phyloP scores from a whole-genome alignment of 2,797 vertebrate genomes.

The Toxotes lorentzi region DNA sequence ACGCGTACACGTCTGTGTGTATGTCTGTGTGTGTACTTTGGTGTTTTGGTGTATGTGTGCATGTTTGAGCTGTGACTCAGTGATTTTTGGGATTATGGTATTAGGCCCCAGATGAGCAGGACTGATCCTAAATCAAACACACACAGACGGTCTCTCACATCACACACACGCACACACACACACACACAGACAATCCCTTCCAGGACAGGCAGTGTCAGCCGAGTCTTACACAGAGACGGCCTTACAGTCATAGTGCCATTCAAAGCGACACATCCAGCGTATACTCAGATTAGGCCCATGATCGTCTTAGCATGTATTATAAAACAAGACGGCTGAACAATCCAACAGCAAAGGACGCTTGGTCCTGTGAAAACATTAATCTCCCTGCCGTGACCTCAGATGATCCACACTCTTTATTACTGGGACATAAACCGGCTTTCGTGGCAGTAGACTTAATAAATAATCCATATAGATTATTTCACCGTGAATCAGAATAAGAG shows the following conservation, averaged over 20 bases:
- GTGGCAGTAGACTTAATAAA: conserved; percentile 54
- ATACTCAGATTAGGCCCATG: conserved; percentile 77
- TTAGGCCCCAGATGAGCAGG: conserved; percentile 84
- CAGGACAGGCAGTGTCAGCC: conserved; percentile 79
- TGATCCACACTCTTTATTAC: conserved; percentile 72
- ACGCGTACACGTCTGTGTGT: conserved; percentile 46
- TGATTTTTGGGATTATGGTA: conserved; percentile 85
- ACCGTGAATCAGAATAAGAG: conserved; percentile 37
- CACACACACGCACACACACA: conserved; percentile 45
- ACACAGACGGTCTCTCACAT: conserved; percentile 73
- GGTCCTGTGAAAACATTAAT: conserved; percentile 71
- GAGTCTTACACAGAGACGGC: conserved; percentile 75
- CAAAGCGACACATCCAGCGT: conserved; percentile 76
- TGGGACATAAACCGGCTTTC: conserved; percentile 65
- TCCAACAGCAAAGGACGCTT: conserved; percentile 66
- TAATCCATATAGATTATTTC: conserved; percentile 67
- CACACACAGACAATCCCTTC: conserved; percentile 72
- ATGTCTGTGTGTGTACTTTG: conserved; percentile 54
- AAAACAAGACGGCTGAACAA: conserved; percentile 80
- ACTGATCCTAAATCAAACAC: conserved; percentile 84
- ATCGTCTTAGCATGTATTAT: conserved; percentile 81
- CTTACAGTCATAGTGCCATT: conserved; percentile 78
- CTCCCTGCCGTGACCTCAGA: conserved; percentile 64
- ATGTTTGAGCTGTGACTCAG: conserved; percentile 82
- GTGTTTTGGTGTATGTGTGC: conserved; percentile 60